These are phyloP conservation scores for Drosophila crucigera DNA, from an alignment of 2,888 invertebrate species.

Conservation along the genomic window DNA sequence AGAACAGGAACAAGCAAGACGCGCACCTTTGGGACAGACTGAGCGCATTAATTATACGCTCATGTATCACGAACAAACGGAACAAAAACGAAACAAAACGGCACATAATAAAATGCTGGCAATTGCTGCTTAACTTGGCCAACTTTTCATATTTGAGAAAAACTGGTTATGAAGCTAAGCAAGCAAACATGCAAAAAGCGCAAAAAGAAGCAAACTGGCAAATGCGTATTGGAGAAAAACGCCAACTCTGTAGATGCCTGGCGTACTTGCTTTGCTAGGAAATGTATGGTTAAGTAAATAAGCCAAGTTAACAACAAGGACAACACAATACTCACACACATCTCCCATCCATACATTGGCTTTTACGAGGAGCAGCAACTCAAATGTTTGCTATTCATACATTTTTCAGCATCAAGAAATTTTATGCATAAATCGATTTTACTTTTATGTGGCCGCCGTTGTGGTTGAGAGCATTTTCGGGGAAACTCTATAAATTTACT, in stretches of 20 bases:
- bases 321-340: slow-evolving; percentile 16
- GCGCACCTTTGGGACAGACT: too few species aligned
- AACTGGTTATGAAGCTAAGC: slow-evolving; percentile 79
- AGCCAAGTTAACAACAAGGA: slow-evolving; percentile 44
- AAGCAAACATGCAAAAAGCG: slow-evolving; percentile 42
- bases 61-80: too few species aligned
- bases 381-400: slow-evolving; percentile 73
- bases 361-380: slow-evolving; percentile 29
- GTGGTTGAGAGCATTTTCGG: slow-evolving; percentile 18
- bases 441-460: slow-evolving; percentile 51
- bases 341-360: background rate
- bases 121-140: slow-evolving; percentile 66
- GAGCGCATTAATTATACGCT: too few species aligned
- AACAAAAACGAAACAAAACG: too few species aligned
- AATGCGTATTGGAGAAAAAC: background rate
- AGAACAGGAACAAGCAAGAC: too few species aligned
- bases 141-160: slow-evolving; percentile 75
- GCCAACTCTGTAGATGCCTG: slow-evolving; percentile 22
- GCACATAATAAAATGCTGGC: too few species aligned
- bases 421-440: slow-evolving; percentile 79
- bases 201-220: slow-evolving; percentile 12
- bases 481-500: slow-evolving; percentile 63
- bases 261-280: slow-evolving; percentile 27
- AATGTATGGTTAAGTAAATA: slow-evolving; percentile 58
- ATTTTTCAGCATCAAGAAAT: slow-evolving; percentile 62